A percentile compares a stretch with the other conserved stretches of the same genome.
These are phyloP conservation scores for Eudemis profundana DNA, from an alignment of 2,888 invertebrate genomes.

Conservation along the genomic window DNA sequence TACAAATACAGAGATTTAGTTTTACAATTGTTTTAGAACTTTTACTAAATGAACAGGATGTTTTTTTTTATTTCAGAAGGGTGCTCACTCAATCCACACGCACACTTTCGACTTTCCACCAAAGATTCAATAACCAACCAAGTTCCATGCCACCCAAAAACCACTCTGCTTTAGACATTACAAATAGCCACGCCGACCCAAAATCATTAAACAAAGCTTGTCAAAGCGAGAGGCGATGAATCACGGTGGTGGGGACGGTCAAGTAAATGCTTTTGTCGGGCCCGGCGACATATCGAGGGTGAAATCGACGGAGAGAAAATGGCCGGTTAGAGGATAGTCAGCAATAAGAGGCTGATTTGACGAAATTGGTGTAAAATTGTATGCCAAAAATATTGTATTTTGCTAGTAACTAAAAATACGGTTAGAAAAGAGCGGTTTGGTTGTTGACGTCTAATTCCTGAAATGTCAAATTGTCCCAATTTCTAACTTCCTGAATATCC, in stretches of 20 bases:
- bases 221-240: slow-evolving; percentile 36
- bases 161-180: slow-evolving; percentile 33
- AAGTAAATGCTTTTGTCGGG: slow-evolving; percentile 25
- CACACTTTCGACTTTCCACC: too few relatives aligned
- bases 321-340: neutral
- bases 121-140: neutral
- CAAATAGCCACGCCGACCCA: slow-evolving; percentile 34
- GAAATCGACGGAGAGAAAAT: slow-evolving; percentile 12
- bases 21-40: too few relatives aligned
- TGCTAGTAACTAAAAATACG: too few relatives aligned
- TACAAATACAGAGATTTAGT: too few relatives aligned
- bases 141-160: slow-evolving; percentile 11
- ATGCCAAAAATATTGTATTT: too few relatives aligned
- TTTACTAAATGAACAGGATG: too few relatives aligned
- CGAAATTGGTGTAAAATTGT: neutral
- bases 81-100: too few relatives aligned
- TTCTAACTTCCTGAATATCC: too few relatives aligned
- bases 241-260: slow-evolving; percentile 16
- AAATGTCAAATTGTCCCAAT: too few relatives aligned
- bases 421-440: too few relatives aligned
- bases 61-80: too few relatives aligned
- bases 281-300: slow-evolving; percentile 4
- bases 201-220: slow-evolving; percentile 42
- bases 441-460: too few relatives aligned
- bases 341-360: neutral